Conservation (phyloP, 2,888 invertebrate species). For the Drosophila paramelanica region DNA sequence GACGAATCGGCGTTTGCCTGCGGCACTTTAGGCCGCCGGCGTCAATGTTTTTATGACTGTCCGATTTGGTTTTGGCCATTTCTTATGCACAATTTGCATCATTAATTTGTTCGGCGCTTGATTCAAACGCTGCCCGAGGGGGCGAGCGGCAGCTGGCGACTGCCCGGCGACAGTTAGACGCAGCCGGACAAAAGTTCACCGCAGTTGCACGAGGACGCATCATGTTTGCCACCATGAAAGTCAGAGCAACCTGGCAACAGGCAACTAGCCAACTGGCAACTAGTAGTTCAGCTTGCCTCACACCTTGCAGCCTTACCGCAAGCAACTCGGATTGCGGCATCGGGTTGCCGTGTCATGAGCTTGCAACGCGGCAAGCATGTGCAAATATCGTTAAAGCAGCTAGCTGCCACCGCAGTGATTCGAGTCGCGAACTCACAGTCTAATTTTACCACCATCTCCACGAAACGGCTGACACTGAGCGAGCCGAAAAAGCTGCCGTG, state of each 20-base stretch:
- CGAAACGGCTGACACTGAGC: conserved; percentile 11
- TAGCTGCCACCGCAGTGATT: conserved; percentile 6
- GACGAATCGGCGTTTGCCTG: conserved; percentile 33
- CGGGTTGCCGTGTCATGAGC: conserved; percentile 30
- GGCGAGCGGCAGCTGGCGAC: conserved; percentile 1
- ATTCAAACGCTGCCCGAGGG: conserved; percentile 4
- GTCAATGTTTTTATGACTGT: conserved; percentile 19
- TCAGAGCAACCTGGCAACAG: background rate
- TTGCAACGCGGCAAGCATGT: conserved; percentile 32
- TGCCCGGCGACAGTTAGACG: conserved; percentile 22
- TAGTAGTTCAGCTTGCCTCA: conserved; percentile 19
- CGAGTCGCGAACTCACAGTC: conserved; percentile 11
- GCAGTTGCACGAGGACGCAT: conserved; percentile 9
- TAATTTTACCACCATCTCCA: background rate
- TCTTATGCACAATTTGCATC: conserved; percentile 59
- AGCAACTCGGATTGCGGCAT: conserved; percentile 43
- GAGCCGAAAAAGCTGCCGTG: conserved; percentile 16
- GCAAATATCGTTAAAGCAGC: conserved; percentile 35
- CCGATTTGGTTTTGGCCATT: conserved; percentile 23
- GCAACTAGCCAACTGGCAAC: background rate
- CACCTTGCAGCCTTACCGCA: conserved; percentile 33
- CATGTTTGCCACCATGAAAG: conserved; percentile 20
- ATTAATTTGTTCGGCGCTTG: conserved; percentile 53
- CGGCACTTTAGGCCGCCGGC: conserved; percentile 10
- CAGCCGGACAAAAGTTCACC: conserved; percentile 5